Evolutionary conservation across 2,113 vertebrate genomes (phyloP).

Genomic region (Erinaceus europaeus): DNA sequence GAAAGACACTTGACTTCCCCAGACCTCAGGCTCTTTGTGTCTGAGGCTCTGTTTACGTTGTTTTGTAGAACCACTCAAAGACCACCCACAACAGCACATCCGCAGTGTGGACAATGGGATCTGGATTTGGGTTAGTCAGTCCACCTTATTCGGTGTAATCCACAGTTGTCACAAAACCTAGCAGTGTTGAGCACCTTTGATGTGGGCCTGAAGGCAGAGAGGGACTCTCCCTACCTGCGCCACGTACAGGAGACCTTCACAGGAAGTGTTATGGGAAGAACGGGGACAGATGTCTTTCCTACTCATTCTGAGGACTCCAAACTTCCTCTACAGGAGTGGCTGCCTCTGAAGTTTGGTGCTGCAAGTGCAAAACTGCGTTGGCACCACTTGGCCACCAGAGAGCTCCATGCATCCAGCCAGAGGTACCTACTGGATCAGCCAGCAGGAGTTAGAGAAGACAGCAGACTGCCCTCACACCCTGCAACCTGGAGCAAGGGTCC

Average conservation of each 20-base stretch:
- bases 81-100: neutral
- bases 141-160: neutral
- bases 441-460: neutral
- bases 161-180: constrained; percentile 17
- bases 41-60: neutral
- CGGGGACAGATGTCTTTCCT: neutral
- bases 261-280: neutral
- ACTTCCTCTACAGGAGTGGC: neutral
- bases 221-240: neutral
- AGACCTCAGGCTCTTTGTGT: constrained; percentile 22
- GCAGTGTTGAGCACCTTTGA: neutral
- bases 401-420: constrained; percentile 71
- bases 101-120: neutral
- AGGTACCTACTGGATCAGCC: neutral
- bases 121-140: neutral
- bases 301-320: neutral
- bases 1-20: neutral
- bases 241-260: neutral
- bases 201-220: neutral
- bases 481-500: neutral
- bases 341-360: constrained; percentile 34
- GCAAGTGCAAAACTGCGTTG: constrained; percentile 48
- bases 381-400: constrained; percentile 72
- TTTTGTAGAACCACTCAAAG: neutral
- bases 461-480: neutral